Conservation (phyloP, 2,888 invertebrate species). For the Leptarthrus brevirostris region DNA sequence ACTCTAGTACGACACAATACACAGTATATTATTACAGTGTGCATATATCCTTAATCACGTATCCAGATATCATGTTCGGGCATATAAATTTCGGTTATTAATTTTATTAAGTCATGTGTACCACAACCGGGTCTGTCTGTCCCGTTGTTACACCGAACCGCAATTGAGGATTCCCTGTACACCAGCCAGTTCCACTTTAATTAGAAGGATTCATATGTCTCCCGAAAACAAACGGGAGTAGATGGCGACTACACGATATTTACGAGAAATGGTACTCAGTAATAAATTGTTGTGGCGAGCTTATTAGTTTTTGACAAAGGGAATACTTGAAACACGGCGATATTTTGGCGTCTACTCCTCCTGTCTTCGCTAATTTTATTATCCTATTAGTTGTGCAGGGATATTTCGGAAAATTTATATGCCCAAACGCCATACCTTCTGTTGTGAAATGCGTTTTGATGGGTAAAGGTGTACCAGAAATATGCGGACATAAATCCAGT, state of each 20-base stretch:
- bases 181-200: constrained; percentile 17
- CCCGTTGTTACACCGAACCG: not conserved
- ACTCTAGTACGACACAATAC: constrained; percentile 11
- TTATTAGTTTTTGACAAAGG: constrained; percentile 25
- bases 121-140: not conserved
- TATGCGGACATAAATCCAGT: too few relatives aligned
- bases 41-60: constrained; percentile 29
- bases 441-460: too few relatives aligned
- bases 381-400: not conserved
- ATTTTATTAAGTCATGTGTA: constrained; percentile 37
- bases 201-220: constrained; percentile 34
- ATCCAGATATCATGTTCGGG: constrained; percentile 39
- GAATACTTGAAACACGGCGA: not conserved
- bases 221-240: not conserved
- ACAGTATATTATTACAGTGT: constrained; percentile 17
- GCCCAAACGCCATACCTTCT: too few relatives aligned
- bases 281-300: constrained; percentile 17
- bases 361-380: not conserved
- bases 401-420: too few relatives aligned
- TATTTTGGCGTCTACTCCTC: not conserved
- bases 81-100: constrained; percentile 37
- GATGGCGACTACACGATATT: not conserved
- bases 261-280: not conserved
- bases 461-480: too few relatives aligned
- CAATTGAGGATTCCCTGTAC: constrained; percentile 12